Conservation (phyloP, 2,797 vertebrate genomes). For the Alectoris magna region DNA sequence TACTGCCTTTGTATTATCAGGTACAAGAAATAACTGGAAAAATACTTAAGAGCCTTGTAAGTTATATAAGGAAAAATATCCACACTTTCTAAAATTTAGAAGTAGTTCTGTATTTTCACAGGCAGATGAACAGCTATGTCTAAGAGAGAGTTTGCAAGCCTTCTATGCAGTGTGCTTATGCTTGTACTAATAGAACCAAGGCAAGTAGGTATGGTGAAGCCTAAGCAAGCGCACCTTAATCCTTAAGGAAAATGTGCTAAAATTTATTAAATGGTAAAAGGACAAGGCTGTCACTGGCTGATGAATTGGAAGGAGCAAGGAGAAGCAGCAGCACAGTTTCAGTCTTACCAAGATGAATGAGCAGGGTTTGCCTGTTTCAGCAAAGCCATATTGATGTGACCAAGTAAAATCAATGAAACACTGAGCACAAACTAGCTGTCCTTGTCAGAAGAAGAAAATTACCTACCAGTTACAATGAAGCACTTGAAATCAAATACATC, state of each 20-base stretch:
- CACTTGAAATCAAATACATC: not conserved
- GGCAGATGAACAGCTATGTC: not conserved
- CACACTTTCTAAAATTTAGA: not conserved
- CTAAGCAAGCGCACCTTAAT: not conserved
- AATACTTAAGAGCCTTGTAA: not conserved
- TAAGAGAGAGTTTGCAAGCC: not conserved
- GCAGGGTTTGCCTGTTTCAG: conserved; percentile 51
- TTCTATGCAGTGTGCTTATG: not conserved
- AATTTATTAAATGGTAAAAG: conserved; percentile 34
- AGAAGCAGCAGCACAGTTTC: not conserved
- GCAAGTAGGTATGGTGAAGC: not conserved
- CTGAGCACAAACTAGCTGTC: not conserved
- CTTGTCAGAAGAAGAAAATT: not conserved
- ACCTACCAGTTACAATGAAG: not conserved
- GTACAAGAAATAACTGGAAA: not conserved
- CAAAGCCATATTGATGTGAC: conserved; percentile 20
- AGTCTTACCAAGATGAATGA: not conserved
- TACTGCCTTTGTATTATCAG: not conserved
- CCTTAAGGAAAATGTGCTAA: not conserved
- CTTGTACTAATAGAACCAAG: not conserved
- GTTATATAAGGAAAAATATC: not conserved
- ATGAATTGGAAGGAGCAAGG: conserved; percentile 17
- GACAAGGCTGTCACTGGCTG: not conserved
- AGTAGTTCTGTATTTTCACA: not conserved
- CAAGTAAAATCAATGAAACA: conserved; percentile 36